Evolutionary conservation across 2,113 vertebrate species (phyloP).

Genomic region (Vanacampus margaritifer): DNA sequence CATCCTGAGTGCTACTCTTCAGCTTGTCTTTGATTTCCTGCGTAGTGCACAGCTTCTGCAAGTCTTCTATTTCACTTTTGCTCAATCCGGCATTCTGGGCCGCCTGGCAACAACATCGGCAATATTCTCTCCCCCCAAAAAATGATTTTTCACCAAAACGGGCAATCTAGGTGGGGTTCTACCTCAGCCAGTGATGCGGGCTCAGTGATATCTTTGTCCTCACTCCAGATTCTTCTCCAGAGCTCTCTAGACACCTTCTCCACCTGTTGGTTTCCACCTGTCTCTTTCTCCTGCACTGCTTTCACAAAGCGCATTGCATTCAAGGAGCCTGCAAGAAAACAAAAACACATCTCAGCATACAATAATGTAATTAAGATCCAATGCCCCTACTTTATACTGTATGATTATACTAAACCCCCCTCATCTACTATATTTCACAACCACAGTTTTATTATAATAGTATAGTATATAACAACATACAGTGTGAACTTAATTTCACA

Average conservation of each 20-base stretch:
- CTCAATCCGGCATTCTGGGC: slow-evolving; percentile 79
- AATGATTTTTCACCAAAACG: background rate
- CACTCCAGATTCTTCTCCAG: slow-evolving; percentile 81
- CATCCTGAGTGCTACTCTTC: slow-evolving; percentile 74
- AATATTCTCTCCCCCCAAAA: background rate
- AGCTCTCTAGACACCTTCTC: slow-evolving; percentile 81
- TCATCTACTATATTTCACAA: no score
- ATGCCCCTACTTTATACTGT: no score
- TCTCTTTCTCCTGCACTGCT: slow-evolving; percentile 63
- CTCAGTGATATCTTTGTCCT: slow-evolving; percentile 80
- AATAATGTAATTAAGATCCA: no score
- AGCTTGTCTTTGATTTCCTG: slow-evolving; percentile 82
- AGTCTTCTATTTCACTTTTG: slow-evolving; percentile 59
- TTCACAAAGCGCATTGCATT: slow-evolving; percentile 82
- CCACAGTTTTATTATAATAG: no score
- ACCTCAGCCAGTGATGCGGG: slow-evolving; percentile 71
- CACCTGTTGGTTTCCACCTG: slow-evolving; percentile 50
- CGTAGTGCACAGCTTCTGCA: slow-evolving; percentile 65
- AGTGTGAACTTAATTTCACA: no score
- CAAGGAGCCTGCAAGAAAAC: slow-evolving; percentile 69
- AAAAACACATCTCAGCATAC: background rate
- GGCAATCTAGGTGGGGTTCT: background rate
- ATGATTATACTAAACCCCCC: no score
- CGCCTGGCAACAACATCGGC: slow-evolving; percentile 63
- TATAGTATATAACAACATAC: no score